A percentile compares a stretch with the other conserved stretches of the same genome.
These are phyloP conservation scores for Apistogramma diplotaenia DNA, from an alignment of 2,113 vertebrate species.

Conservation along the genomic window DNA sequence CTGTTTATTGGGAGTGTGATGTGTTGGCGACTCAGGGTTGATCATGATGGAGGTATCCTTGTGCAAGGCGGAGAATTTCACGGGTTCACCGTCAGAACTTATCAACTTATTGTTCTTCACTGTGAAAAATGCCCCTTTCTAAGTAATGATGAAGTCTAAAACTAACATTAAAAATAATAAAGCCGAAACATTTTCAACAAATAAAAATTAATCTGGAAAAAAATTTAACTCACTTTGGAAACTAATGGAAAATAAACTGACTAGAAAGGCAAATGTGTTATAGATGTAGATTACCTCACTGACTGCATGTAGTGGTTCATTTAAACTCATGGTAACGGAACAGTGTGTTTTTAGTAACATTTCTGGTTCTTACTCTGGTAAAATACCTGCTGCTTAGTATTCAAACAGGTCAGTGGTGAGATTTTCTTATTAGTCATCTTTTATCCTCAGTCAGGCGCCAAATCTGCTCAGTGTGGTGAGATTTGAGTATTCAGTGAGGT, in stretches of 20 bases:
- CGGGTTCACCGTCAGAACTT: too few relatives aligned
- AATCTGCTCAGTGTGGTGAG: neutral
- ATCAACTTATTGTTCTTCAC: too few relatives aligned
- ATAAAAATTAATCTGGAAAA: neutral
- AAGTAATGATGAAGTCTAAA: neutral
- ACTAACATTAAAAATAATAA: neutral
- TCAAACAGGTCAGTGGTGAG: neutral
- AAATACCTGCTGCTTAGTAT: neutral
- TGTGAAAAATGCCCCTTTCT: neutral
- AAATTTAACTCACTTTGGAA: fast-evolving
- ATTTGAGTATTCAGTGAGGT: neutral
- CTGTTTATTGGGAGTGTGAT: neutral
- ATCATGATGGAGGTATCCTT: too few relatives aligned
- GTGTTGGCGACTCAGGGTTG: too few relatives aligned
- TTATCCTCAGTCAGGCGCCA: neutral
- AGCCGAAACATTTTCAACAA: neutral
- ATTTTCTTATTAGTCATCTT: neutral
- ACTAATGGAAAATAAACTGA: neutral
- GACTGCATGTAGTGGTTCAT: neutral
- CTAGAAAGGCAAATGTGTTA: neutral
- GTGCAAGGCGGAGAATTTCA: too few relatives aligned
- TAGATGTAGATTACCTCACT: neutral
- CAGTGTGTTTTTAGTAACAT: neutral
- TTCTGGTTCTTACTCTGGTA: neutral
- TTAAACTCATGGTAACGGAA: neutral